phyloP scores from a whole-genome alignment of 2,888 invertebrate genomes.

The Acrocera orbiculus region DNA sequence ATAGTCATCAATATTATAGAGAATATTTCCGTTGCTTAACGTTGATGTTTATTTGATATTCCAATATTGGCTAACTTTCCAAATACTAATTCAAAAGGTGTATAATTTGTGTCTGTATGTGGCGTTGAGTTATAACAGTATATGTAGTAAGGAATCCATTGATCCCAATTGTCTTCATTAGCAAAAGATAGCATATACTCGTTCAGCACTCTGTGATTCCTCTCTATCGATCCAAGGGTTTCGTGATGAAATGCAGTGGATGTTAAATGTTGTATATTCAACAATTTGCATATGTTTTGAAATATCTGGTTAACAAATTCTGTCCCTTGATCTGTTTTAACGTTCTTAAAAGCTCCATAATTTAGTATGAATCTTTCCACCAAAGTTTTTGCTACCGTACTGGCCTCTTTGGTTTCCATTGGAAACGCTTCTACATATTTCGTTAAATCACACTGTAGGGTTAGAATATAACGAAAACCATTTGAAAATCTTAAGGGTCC shows the following conservation, averaged over 20 bases:
- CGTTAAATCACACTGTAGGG: not conserved
- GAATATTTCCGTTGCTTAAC: not conserved
- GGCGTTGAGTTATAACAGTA: slow-evolving; percentile 9
- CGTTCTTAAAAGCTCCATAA: slow-evolving; percentile 9
- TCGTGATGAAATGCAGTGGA: slow-evolving; percentile 12
- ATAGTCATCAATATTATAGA: not conserved
- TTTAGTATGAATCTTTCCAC: slow-evolving; percentile 13
- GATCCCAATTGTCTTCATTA: slow-evolving; percentile 9
- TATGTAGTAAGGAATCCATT: slow-evolving; percentile 8
- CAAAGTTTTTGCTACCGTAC: slow-evolving; percentile 14
- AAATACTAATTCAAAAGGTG: slow-evolving; percentile 1
- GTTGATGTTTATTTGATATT: not conserved
- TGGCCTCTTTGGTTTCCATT: slow-evolving; percentile 14
- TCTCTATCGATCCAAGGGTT: slow-evolving; percentile 12
- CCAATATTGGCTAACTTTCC: not conserved
- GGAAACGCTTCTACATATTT: slow-evolving; percentile 12
- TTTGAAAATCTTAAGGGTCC: slow-evolving; percentile 1
- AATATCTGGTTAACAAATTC: slow-evolving; percentile 11
- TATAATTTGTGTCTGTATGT: slow-evolving; percentile 1
- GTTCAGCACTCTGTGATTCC: slow-evolving; percentile 13
- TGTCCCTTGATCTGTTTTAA: slow-evolving; percentile 12
- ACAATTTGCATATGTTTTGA: slow-evolving; percentile 4
- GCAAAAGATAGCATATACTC: slow-evolving; percentile 12
- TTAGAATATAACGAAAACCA: not conserved
- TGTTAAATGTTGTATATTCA: slow-evolving; percentile 8